Evolutionary conservation across 2,888 invertebrate species (phyloP), one percentile per base, ranked within the genome.

Genomic region (Nycteola revayana): DNA sequence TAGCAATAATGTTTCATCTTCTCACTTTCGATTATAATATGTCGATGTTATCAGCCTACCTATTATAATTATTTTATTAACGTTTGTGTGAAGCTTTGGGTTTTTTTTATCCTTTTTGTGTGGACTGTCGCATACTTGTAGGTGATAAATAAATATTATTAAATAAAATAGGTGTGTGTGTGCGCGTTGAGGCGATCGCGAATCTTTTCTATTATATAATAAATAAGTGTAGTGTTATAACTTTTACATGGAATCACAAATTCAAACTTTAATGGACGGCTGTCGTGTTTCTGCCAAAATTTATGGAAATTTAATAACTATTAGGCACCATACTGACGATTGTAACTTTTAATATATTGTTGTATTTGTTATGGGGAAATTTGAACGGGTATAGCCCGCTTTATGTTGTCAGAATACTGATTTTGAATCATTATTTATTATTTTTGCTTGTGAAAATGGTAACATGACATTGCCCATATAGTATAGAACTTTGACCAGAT

Each of bases 161-260:
- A 61, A 57, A 50, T 37, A 41, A 28, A 38, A 39, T 50, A 47
- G 26, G 36, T 49, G 45, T 35, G 70, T 69, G 65, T 64, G 66
- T 60, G 60, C 54, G 67, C 59, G 57, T 67, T 66, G 68, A 55
- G 84, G 84, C 83, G 84, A 74, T 71, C 85, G 85, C 76, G 76
- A 49, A 20, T 67, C 60, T 49, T 60, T 60, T 56, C 72, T 82
- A 75, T 80, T 71, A 75, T 78, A 68, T 78, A 77, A 70, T 69
- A n/a, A n/a, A n/a, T 84, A 87, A 85, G 84, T 68, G 85, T 87
- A 86, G 85, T 77, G 77, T 77, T 76, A 75, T 62, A 61, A 75
- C 75, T 85, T 85, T 84, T 84, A 85, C 85, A 87, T 72, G 66
- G 76, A 78, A 85, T 85, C 82, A 84, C 80, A 85, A 82, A 77